A percentile compares a stretch with the other conserved stretches of the same genome.
These are phyloP conservation scores for Sus scrofa DNA, from an alignment of 2,113 vertebrate genomes.

Conservation along the genomic window T2T-Sscrofa CM000819.6:49141001-49141500, in stretches of 20 bases:
- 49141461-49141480: background rate
- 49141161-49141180: background rate
- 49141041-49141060: background rate
- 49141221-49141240: background rate
- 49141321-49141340: background rate
- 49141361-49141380: fast-evolving
- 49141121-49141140: background rate
- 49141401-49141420: background rate
- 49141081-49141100: background rate
- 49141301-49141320: background rate
- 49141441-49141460: background rate
- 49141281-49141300: background rate
- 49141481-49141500: background rate
- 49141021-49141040: background rate
- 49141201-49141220: background rate
- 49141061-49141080: background rate
- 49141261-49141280: background rate
- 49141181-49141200: background rate
- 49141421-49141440: background rate
- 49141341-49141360: background rate
- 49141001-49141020: background rate
- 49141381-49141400: background rate
- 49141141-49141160: background rate
- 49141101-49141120: background rate
- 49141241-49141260: background rate